Percentiles rank a stretch among this genome's conserved stretches.
Conservation (phyloP, 23 tunicate genomes). For the Halocynthia roretzi region DNA sequence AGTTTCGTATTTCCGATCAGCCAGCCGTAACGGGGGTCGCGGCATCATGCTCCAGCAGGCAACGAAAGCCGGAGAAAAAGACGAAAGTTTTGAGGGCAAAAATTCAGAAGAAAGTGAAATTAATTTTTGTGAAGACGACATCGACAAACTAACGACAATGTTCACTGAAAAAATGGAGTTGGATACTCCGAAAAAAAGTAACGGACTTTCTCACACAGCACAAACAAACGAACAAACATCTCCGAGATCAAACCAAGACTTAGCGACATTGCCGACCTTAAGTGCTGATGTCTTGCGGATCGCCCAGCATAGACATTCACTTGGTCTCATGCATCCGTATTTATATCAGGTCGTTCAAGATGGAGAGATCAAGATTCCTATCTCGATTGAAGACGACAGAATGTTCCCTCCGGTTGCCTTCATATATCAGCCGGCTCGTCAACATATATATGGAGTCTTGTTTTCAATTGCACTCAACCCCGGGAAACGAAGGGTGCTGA, state of each 20-base stretch:
- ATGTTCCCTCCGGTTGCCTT: conserved; percentile 20
- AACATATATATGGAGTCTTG: conserved; percentile 45
- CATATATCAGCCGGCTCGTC: conserved; percentile 39
- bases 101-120: neutral
- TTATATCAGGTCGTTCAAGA: conserved; percentile 1
- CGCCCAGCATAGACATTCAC: conserved; percentile 11
- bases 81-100: neutral
- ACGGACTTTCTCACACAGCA: too few relatives aligned
- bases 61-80: conserved; percentile 4
- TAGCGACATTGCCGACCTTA: conserved; percentile 1
- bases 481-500: conserved; percentile 1
- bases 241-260: too few relatives aligned
- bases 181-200: too few relatives aligned
- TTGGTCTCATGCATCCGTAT: conserved; percentile 18
- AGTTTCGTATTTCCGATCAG: conserved; percentile 26
- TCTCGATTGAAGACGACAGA: conserved; percentile 33
- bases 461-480: conserved; percentile 23
- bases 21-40: conserved; percentile 37
- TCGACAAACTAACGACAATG: too few relatives aligned
- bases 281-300: conserved; percentile 18
- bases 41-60: conserved; percentile 4
- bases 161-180: too few relatives aligned
- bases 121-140: too few relatives aligned
- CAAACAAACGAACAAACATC: too few relatives aligned
- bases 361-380: conserved; percentile 31